These are phyloP conservation scores for Tachypleus tridentatus DNA, from an alignment of 1,140 invertebrate species.

Conservation along the genomic window DNA sequence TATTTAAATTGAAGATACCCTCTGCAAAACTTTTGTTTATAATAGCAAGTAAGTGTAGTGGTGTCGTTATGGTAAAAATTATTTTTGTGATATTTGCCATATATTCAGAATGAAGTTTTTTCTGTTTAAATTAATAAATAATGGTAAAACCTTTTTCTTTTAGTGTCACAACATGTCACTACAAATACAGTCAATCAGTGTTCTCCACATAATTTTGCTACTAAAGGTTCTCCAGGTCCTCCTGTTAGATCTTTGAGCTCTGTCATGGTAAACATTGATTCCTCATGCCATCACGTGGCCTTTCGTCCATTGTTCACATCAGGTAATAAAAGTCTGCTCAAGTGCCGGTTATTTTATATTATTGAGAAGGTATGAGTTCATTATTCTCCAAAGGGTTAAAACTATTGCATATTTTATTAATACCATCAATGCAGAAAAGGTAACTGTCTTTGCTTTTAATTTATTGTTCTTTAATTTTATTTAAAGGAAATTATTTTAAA, in stretches of 20 bases:
- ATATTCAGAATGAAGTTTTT: not conserved
- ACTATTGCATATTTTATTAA: too few relatives aligned
- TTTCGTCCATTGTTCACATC: slow-evolving; percentile 4
- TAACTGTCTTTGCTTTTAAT: too few relatives aligned
- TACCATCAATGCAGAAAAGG: too few relatives aligned
- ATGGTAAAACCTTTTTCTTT: not conserved
- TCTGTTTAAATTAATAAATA: not conserved
- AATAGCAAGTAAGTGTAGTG: too few relatives aligned
- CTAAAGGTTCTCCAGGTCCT: not conserved
- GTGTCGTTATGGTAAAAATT: not conserved
- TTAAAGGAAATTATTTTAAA: too few relatives aligned
- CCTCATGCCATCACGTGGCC: slow-evolving; percentile 14
- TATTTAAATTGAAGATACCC: too few relatives aligned
- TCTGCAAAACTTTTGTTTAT: too few relatives aligned
- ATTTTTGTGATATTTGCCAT: not conserved
- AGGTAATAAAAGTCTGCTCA: too few relatives aligned
- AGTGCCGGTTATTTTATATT: too few relatives aligned
- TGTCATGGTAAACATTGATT: slow-evolving; percentile 18
- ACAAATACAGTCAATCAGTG: slow-evolving; percentile 5
- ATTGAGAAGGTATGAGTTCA: too few relatives aligned
- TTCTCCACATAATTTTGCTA: slow-evolving; percentile 2
- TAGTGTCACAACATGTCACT: slow-evolving; percentile 14
- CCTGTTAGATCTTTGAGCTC: slow-evolving; percentile 10
- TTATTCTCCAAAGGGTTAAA: too few relatives aligned
- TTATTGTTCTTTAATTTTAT: too few relatives aligned